A percentile compares a stretch with the other conserved stretches of the same genome.
These are phyloP conservation scores for Drosophila suzukii DNA, from an alignment of 1,140 invertebrate genomes.

Conservation along the genomic window DNA sequence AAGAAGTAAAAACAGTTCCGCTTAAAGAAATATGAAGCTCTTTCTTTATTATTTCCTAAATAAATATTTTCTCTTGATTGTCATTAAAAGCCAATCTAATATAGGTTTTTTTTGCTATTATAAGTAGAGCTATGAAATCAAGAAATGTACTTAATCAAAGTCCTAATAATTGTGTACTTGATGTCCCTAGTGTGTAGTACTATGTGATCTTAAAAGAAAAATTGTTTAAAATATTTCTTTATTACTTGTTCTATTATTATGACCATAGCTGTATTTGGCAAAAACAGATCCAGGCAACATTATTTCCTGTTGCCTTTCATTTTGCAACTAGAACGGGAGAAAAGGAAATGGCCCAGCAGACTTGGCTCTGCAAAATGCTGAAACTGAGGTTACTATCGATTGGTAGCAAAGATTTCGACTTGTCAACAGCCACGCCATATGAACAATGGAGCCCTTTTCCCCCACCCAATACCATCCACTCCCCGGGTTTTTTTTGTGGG, in stretches of 20 bases:
- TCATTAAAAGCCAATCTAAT: too few species aligned
- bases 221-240: too few species aligned
- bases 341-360: conserved; percentile 7
- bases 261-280: background rate
- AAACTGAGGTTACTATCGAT: conserved; percentile 14
- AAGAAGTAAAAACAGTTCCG: background rate
- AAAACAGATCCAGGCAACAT: background rate
- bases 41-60: too few species aligned
- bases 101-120: too few species aligned
- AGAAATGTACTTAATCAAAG: too few species aligned
- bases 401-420: conserved; percentile 19
- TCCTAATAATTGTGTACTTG: too few species aligned
- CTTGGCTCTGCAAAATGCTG: background rate
- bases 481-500: conserved; percentile 29
- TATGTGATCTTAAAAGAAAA: too few species aligned
- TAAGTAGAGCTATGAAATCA: too few species aligned
- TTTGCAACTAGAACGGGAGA: background rate
- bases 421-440: conserved; percentile 20
- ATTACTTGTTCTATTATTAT: background rate
- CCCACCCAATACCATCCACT: background rate
- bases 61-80: too few species aligned
- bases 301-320: conserved; percentile 7
- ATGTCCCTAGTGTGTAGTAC: too few species aligned
- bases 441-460: conserved; percentile 12
- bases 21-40: background rate